Percentiles rank a stretch among this genome's conserved stretches.
These are phyloP conservation scores for Aurelia sp. DNA, from an alignment of 30 jellyfish, hydroid and myxozoan genomes.

Conservation along the genomic window DNA sequence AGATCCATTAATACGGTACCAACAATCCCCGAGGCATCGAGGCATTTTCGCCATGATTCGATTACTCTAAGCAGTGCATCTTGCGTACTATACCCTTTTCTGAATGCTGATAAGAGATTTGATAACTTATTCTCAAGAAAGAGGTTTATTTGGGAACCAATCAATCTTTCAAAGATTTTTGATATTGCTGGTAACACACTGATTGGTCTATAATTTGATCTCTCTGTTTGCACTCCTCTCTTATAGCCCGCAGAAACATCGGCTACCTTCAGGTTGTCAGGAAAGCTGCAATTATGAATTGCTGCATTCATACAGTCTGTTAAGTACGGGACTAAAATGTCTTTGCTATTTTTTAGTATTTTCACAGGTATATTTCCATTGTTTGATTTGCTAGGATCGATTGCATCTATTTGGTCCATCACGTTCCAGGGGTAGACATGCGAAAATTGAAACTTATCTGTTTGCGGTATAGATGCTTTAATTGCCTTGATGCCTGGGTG, in stretches of 20 bases:
- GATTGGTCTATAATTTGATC: too few species aligned
- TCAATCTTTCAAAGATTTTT: neutral
- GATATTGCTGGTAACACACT: neutral
- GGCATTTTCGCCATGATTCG: too few species aligned
- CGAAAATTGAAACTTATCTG: neutral
- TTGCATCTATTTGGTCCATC: slow-evolving; percentile 2
- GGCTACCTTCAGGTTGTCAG: slow-evolving; percentile 10
- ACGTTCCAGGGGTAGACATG: slow-evolving; percentile 37
- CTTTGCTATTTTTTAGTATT: slow-evolving; percentile 26
- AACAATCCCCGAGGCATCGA: too few species aligned
- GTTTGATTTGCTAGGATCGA: slow-evolving; percentile 35
- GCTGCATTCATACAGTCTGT: slow-evolving; percentile 47
- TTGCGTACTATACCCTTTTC: too few species aligned
- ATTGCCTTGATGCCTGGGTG: slow-evolving; percentile 18
- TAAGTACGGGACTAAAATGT: slow-evolving; percentile 32
- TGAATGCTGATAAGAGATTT: too few species aligned
- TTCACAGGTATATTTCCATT: slow-evolving; percentile 34
- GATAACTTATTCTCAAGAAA: too few species aligned
- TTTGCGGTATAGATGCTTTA: neutral
- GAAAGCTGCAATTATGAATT: neutral
- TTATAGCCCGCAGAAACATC: slow-evolving; percentile 1
- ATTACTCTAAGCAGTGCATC: too few species aligned
- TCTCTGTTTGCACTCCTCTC: too few species aligned
- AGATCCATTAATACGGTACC: too few species aligned
- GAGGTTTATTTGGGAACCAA: too few species aligned